Conservation (phyloP, 2,888 invertebrate genomes). For the Euzophera pinguis region DNA sequence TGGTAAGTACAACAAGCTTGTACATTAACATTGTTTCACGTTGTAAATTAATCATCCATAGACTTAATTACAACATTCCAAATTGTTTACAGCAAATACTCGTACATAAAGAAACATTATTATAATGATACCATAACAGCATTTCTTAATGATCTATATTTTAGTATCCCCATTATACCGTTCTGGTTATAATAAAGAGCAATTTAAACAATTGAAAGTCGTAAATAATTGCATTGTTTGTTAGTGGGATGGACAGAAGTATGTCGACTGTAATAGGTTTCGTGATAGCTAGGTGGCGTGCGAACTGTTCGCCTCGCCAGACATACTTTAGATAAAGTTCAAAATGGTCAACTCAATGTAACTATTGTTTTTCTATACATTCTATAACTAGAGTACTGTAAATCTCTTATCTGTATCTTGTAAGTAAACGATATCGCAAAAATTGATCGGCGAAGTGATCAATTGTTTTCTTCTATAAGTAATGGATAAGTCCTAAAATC, state of each 20-base stretch:
- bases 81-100: not conserved
- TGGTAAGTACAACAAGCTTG: too few species aligned
- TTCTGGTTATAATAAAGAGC: constrained; percentile 20
- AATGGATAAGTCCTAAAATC: too few species aligned
- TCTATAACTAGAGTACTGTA: too few species aligned
- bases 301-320: constrained; percentile 34
- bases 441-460: too few species aligned
- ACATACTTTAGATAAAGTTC: constrained; percentile 12
- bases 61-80: not conserved
- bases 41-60: too few species aligned
- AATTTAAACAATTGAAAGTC: constrained; percentile 37
- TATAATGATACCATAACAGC: constrained; percentile 1
- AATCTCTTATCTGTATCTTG: too few species aligned
- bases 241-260: constrained; percentile 57
- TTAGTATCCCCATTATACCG: constrained; percentile 18
- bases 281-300: constrained; percentile 53
- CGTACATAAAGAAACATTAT: not conserved
- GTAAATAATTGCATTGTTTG: constrained; percentile 44
- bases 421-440: too few species aligned
- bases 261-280: constrained; percentile 59
- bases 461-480: too few species aligned
- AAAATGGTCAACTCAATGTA: not conserved
- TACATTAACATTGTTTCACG: too few species aligned
- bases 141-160: constrained; percentile 9
- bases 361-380: too few species aligned